Evolutionary conservation across 2,797 vertebrate genomes (phyloP).

Genomic region (Typhlichthys eigenmanni): DNA sequence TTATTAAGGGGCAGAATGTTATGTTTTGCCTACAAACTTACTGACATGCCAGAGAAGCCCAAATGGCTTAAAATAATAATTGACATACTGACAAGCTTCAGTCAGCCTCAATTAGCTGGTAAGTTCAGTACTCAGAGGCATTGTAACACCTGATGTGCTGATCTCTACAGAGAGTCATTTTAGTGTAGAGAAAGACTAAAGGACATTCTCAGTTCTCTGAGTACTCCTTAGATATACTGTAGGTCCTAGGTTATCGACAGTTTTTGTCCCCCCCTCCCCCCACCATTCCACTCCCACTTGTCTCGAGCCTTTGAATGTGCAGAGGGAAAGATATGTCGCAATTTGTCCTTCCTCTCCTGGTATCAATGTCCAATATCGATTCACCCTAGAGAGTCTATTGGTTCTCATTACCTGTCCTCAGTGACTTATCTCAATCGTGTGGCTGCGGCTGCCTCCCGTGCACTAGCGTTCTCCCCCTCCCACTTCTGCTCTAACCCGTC

Average conservation of each 20-base stretch:
- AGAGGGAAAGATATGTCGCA: slow-evolving; percentile 61
- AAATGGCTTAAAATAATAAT: no score
- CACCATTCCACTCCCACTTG: slow-evolving; percentile 12
- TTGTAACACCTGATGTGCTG: slow-evolving; percentile 51
- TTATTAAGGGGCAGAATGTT: no score
- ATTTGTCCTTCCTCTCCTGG: slow-evolving; percentile 72
- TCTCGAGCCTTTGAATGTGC: slow-evolving; percentile 45
- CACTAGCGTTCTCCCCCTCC: slow-evolving; percentile 26
- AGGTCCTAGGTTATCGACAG: slow-evolving; percentile 33
- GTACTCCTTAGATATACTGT: slow-evolving; percentile 21
- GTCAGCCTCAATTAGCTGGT: no score
- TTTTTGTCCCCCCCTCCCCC: slow-evolving; percentile 22
- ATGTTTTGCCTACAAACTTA: no score
- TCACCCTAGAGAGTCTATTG: slow-evolving; percentile 68
- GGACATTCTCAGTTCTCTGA: slow-evolving; percentile 25
- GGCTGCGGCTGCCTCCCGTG: slow-evolving; percentile 59
- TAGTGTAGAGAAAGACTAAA: slow-evolving; percentile 47
- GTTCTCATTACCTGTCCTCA: slow-evolving; percentile 77
- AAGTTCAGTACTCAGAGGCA: slow-evolving; percentile 29
- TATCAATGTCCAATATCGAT: slow-evolving; percentile 75
- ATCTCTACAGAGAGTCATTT: slow-evolving; percentile 43
- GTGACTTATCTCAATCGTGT: slow-evolving; percentile 79
- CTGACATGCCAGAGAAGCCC: no score
- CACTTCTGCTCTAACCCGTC: slow-evolving; percentile 39
- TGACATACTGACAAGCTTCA: no score